A percentile compares a stretch with the other conserved stretches of the same genome.
These are phyloP conservation scores for Amblyteles armatorius DNA, from an alignment of 2,888 invertebrate genomes.

Conservation along the genomic window DNA sequence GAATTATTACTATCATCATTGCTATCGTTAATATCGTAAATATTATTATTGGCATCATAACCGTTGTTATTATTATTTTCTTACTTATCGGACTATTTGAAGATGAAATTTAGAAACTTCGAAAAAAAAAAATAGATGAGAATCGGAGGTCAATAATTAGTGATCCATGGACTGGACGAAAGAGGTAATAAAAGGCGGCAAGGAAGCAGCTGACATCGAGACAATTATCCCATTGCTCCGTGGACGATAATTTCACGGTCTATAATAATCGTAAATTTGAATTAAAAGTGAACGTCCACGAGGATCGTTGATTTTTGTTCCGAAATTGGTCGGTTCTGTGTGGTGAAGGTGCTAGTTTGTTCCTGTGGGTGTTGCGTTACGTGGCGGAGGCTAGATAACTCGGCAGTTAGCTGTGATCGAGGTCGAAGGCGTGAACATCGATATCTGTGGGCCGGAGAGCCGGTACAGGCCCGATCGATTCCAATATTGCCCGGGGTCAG, in stretches of 20 bases:
- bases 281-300: constrained; percentile 53
- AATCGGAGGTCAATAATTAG: no score
- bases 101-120: no score
- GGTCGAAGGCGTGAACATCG: constrained; percentile 58
- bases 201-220: constrained; percentile 56
- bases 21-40: background rate
- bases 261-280: constrained; percentile 30
- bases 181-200: constrained; percentile 10
- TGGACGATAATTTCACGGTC: constrained; percentile 54
- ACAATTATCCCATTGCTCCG: constrained; percentile 46
- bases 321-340: constrained; percentile 53
- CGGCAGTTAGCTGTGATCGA: constrained; percentile 51
- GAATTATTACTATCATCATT: background rate
- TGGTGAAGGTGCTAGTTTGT: constrained; percentile 47
- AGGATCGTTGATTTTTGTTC: constrained; percentile 39
- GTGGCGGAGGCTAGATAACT: constrained; percentile 50
- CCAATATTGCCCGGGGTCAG: constrained; percentile 59
- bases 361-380: constrained; percentile 29
- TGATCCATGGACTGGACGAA: background rate
- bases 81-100: no score
- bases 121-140: no score
- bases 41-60: background rate
- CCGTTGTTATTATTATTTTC: no score
- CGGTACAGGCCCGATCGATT: constrained; percentile 38
- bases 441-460: constrained; percentile 24